These are phyloP conservation scores for Deilephila porcellus DNA, from an alignment of 2,888 invertebrate genomes.

Conservation along the genomic window DNA sequence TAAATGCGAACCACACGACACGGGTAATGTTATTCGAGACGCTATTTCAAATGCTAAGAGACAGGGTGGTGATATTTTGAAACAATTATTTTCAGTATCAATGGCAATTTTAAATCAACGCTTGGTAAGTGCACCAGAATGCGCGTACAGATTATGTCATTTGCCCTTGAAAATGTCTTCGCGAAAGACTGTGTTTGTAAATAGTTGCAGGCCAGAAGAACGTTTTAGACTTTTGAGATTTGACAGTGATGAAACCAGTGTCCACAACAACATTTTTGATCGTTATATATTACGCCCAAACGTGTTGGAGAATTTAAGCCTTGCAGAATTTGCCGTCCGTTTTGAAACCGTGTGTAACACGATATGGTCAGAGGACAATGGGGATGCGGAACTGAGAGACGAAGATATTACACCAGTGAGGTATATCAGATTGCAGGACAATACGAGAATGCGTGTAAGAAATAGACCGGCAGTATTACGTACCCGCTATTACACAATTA, in stretches of 20 bases:
- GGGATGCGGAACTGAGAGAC: too few species aligned
- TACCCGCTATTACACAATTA: conserved; percentile 46
- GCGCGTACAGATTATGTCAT: conserved; percentile 51
- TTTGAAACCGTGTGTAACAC: conserved; percentile 42
- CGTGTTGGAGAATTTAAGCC: conserved; percentile 42
- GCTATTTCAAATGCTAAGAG: conserved; percentile 42
- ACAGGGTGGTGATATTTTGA: conserved; percentile 39
- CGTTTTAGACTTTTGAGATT: conserved; percentile 45
- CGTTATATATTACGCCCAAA: conserved; percentile 40
- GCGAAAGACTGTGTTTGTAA: conserved; percentile 47
- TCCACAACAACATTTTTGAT: conserved; percentile 48
- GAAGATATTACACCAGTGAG: too few species aligned
- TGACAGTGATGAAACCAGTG: conserved; percentile 41
- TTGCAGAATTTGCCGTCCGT: conserved; percentile 49
- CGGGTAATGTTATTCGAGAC: conserved; percentile 44
- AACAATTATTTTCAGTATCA: conserved; percentile 45
- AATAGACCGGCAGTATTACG: conserved; percentile 50
- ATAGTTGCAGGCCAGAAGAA: conserved; percentile 48
- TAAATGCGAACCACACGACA: conserved; percentile 49
- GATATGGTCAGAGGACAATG: conserved; percentile 42
- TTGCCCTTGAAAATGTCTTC: conserved; percentile 44
- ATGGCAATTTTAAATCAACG: conserved; percentile 48
- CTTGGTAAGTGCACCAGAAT: conserved; percentile 48
- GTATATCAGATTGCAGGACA: conserved; percentile 44
- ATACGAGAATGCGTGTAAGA: conserved; percentile 46